Base-by-base conservation (phyloP, 2,113 vertebrate species). In the Lagopus leucura region DNA sequence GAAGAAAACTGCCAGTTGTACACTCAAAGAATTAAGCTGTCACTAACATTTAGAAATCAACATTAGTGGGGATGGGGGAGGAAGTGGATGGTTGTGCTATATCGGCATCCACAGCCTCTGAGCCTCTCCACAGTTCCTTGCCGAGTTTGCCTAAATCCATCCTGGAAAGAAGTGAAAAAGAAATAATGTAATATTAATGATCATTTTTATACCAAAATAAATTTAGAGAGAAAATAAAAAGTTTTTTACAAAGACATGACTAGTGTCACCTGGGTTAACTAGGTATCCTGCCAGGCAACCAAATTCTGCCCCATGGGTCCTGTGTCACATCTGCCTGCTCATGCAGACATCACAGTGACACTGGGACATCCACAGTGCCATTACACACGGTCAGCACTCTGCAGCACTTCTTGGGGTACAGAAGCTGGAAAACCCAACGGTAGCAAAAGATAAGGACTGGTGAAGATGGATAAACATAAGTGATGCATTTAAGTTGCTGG, bases 41-140 rank as follows among this genome's bases (percentile, higher is more conserved):
- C 90, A 78, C 61, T 74, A 78, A 27, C 43, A 60, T 73, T 94
- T 86, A 71, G 91, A 80, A 92, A 77, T 88, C 75, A 81, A 67
- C 21, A 0, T 83, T 64, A 67, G 75, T 60, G 87, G 45, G 27
- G 58, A 43, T 21, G 74, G 32, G 75, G 76, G 88, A 78, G 54
- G 73, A 74, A 55, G 80, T 4, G 0, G 8, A 43, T 1, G 0
- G 60, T 65, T 91, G 74, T 42, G 16, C 1, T 0, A 3, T 69
- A 92, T 90, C 76, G 80, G 76, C 43, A 69, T 64, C 60, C 74
- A 45, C 87, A 94, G 27, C n/a, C 19, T 63, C 67, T 43, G 24
- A 52, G 6, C 2, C 13, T 54, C 66, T 45, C 36, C 55, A 32
- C 20, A 17, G 7, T 12, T 87, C 27, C 14, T 80, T 25, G 38